Conservation (phyloP, 2,888 invertebrate species). For the Zeuzera pyrina region DNA sequence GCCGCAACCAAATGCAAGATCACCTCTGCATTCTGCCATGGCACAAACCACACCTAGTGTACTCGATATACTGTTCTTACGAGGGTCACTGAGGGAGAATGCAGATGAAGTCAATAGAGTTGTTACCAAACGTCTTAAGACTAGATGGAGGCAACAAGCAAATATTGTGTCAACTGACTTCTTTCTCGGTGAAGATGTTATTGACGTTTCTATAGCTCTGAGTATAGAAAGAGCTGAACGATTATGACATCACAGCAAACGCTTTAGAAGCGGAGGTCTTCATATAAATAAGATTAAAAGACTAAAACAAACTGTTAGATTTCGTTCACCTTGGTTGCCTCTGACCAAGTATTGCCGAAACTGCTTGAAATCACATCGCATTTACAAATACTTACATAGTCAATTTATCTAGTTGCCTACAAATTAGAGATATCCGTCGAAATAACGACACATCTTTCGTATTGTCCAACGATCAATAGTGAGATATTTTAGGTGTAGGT, state of each 20-base stretch:
- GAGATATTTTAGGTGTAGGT: conserved; percentile 35
- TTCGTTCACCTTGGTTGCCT: conserved; percentile 43
- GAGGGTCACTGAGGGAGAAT: conserved; percentile 75
- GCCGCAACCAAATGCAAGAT: conserved; percentile 47
- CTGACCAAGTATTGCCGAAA: no score
- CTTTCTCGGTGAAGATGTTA: conserved; percentile 79
- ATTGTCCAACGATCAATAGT: no score
- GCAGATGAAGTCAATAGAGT: conserved; percentile 80
- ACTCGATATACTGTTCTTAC: conserved; percentile 73
- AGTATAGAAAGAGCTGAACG: conserved; percentile 50
- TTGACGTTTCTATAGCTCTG: conserved; percentile 76
- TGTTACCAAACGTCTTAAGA: conserved; percentile 77
- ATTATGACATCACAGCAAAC: conserved; percentile 51
- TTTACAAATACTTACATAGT: not conserved
- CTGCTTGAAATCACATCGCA: no score
- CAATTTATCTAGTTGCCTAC: not conserved
- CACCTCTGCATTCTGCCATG: conserved; percentile 78
- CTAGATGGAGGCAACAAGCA: conserved; percentile 77
- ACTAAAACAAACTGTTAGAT: no score
- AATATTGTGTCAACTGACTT: conserved; percentile 84
- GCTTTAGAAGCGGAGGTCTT: conserved; percentile 43
- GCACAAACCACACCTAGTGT: conserved; percentile 81
- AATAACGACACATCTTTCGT: no score
- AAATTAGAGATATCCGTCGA: not conserved
- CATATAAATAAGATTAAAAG: conserved; percentile 20